phyloP scores from a whole-genome alignment of 2,113 vertebrate genomes.

The Fregetta grallaria region DNA sequence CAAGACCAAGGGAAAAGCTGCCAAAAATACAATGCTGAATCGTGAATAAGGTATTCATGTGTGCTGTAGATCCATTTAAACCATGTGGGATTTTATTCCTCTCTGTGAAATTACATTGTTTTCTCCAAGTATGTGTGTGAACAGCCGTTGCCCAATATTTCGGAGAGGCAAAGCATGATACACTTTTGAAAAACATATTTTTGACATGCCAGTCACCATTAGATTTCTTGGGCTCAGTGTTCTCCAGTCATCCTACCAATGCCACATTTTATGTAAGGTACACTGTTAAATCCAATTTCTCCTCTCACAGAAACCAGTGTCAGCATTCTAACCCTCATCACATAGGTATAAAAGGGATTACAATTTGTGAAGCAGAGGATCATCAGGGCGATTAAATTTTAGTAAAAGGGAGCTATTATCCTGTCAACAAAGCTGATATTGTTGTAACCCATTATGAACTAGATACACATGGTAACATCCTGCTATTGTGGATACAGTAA shows the following conservation, averaged over 20 bases:
- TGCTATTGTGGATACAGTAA: not conserved
- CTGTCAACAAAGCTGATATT: not conserved
- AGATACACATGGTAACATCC: not conserved
- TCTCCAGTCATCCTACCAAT: not conserved
- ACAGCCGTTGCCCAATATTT: not conserved
- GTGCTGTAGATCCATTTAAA: not conserved
- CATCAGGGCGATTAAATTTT: not conserved
- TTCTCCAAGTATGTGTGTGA: not conserved
- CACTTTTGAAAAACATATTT: not conserved
- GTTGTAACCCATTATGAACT: not conserved
- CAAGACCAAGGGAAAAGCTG: not conserved
- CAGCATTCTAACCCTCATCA: not conserved
- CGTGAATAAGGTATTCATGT: not conserved
- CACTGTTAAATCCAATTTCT: not conserved
- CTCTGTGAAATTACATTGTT: not conserved
- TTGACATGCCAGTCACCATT: not conserved
- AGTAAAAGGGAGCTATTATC: not conserved
- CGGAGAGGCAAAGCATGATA: not conserved
- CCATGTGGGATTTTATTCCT: not conserved
- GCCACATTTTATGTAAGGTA: not conserved
- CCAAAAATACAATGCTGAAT: not conserved
- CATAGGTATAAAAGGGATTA: not conserved
- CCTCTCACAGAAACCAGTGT: not conserved
- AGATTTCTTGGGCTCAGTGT: not conserved
- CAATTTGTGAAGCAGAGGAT: not conserved